A percentile compares a stretch with the other conserved stretches of the same genome.
Evolutionary conservation across 1,140 invertebrate species (phyloP).

Genomic region (Nixonia krombeini): DNA sequence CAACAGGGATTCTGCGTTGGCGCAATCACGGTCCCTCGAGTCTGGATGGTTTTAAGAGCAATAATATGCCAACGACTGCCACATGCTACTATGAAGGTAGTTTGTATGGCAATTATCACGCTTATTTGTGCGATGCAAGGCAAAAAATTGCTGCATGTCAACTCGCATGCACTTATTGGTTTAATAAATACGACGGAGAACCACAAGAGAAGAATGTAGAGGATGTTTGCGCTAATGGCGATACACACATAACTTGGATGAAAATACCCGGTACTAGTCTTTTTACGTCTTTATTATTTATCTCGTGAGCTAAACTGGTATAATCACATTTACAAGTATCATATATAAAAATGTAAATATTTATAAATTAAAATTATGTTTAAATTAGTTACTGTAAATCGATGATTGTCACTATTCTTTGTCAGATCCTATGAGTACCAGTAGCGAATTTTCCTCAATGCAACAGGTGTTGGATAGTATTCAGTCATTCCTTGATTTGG

Average conservation of each 20-base stretch:
- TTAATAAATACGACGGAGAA: conserved; percentile 80
- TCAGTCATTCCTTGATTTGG: conserved; percentile 52
- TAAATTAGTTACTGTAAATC: too few relatives aligned
- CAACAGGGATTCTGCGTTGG: conserved; percentile 13
- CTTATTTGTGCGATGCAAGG: conserved; percentile 86
- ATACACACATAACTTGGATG: background rate
- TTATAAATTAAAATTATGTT: too few relatives aligned
- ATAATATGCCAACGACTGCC: conserved; percentile 47
- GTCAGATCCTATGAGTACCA: conserved; percentile 5
- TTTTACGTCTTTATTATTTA: background rate
- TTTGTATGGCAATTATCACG: conserved; percentile 85
- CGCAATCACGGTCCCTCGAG: conserved; percentile 32
- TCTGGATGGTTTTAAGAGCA: conserved; percentile 37
- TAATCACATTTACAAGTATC: too few relatives aligned
- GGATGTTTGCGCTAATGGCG: conserved; percentile 13
- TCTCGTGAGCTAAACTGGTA: too few relatives aligned
- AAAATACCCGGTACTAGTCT: too few relatives aligned
- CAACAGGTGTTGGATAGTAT: conserved; percentile 58
- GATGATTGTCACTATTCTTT: too few relatives aligned
- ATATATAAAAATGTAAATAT: too few relatives aligned
- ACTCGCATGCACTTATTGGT: conserved; percentile 84
- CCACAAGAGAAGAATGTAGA: conserved; percentile 36
- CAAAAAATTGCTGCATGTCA: conserved; percentile 81
- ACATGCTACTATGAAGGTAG: conserved; percentile 72
- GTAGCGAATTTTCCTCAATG: conserved; percentile 39